Evolutionary conservation across 2,797 vertebrate genomes (phyloP).

Genomic region (Hoplostethus mediterraneus): DNA sequence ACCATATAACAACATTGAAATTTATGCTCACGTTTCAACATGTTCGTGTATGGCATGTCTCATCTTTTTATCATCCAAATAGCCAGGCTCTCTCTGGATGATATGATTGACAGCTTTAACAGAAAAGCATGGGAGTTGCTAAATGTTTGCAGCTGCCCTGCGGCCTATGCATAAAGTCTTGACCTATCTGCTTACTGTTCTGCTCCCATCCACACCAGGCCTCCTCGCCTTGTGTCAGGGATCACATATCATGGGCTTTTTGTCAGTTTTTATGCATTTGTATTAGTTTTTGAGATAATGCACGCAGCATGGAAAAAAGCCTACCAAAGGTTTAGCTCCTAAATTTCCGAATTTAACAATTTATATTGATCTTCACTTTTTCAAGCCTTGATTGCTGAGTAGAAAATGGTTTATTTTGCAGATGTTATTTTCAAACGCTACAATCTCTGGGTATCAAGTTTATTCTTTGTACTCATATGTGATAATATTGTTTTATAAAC

Average conservation of each 20-base stretch:
- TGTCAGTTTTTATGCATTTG: slow-evolving; percentile 30
- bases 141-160: slow-evolving; percentile 83
- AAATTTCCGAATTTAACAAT: neutral
- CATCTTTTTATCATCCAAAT: slow-evolving; percentile 62
- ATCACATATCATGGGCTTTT: slow-evolving; percentile 44
- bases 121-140: slow-evolving; percentile 66
- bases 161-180: slow-evolving; percentile 66
- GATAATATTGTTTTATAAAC: slow-evolving; percentile 59
- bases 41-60: slow-evolving; percentile 40
- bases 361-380: neutral
- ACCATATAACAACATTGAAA: neutral
- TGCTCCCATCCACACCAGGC: slow-evolving; percentile 60
- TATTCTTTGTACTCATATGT: slow-evolving; percentile 15
- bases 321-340: neutral
- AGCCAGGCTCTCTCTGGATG: slow-evolving; percentile 41
- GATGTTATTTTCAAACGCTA: slow-evolving; percentile 10
- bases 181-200: slow-evolving; percentile 59
- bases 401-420: slow-evolving; percentile 11
- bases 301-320: neutral
- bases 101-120: slow-evolving; percentile 65
- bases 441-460: slow-evolving; percentile 21
- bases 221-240: slow-evolving; percentile 44
- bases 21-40: neutral
- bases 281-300: slow-evolving; percentile 6
- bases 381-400: neutral